Evolutionary conservation across 2,797 vertebrate genomes (phyloP), one percentile per base, ranked within the genome.

Genomic region (Squalus acanthias): DNA sequence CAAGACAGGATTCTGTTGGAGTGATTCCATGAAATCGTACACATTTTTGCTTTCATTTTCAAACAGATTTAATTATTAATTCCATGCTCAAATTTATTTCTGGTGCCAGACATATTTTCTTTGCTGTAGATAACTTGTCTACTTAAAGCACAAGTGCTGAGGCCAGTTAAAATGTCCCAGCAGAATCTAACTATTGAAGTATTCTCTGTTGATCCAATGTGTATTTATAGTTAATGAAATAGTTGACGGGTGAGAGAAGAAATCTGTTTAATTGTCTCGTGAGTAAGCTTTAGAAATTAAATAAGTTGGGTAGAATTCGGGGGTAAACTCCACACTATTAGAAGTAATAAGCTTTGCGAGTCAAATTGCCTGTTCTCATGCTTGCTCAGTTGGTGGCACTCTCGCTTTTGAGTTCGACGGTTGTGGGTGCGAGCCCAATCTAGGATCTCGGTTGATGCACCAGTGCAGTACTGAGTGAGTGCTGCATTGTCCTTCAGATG

Each of bases 21-120:
- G 17, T 10, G 17, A 93, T 39, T 93, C 65, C 91, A 69, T 10
- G 8, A 93, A 69, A 91, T 91, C 39, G 65, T 46, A 69, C n/a
- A 93, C 91, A 69, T 93, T 69, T 46, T 93, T 93, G 63, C 91
- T 69, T 93, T 67, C 65, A 39, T 93, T 93, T 67, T 93, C 39
- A 93, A 93, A 93, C 65, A 69, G 65, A 93, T 67, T 69, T 46
- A 93, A 93, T 67, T 69, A 39, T 46, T 39, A 69, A 69, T 69
- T 93, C n/a, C 60, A 39, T 85, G 82, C 8, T 85, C 50, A 50
- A 69, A 39, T 22, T 63, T 93, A 69, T 67, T 93, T 69, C n/a
- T 69, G 65, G 65, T 10, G 63, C 91, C 91, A 67, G n/a, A 69
- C 17, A 69, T 46, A 24, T 46, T 69, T 67, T 93, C 10, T 93